These are phyloP conservation scores for Catajapyx aquilonaris DNA, from an alignment of 1,140 invertebrate species.

Conservation along the genomic window DNA sequence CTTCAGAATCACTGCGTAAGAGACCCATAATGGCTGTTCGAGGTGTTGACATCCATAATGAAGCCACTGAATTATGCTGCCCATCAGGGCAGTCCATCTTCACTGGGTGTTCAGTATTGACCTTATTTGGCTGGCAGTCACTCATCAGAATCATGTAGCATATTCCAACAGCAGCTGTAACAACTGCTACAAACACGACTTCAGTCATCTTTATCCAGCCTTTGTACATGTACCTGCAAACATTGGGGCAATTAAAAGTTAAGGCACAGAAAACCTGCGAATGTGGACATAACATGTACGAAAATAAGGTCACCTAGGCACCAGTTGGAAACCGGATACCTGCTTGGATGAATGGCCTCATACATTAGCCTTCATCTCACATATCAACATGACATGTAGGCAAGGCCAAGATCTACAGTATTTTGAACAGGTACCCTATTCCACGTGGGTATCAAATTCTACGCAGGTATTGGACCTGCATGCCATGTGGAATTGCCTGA, in stretches of 20 bases:
- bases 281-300: no score
- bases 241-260: not conserved
- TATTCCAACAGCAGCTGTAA: slow-evolving; percentile 68
- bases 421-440: no score
- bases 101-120: slow-evolving; percentile 52
- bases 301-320: no score
- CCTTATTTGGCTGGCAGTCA: slow-evolving; percentile 65
- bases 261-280: no score
- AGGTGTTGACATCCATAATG: slow-evolving; percentile 95
- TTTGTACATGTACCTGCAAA: slow-evolving; percentile 41
- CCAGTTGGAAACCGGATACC: no score
- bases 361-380: not conserved
- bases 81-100: slow-evolving; percentile 80
- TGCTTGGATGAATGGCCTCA: no score
- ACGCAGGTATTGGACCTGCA: no score
- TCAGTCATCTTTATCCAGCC: slow-evolving; percentile 65
- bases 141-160: slow-evolving; percentile 67
- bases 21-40: no score
- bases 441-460: no score
- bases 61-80: slow-evolving; percentile 73
- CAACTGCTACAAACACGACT: slow-evolving; percentile 55
- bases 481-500: no score
- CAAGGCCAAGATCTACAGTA: slow-evolving; percentile 3
- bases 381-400: slow-evolving; percentile 5
- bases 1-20: no score